Evolutionary conservation across 2,113 vertebrate genomes (phyloP), one percentile per base, ranked within the genome.

Genomic region (Eretmochelys imbricata): DNA sequence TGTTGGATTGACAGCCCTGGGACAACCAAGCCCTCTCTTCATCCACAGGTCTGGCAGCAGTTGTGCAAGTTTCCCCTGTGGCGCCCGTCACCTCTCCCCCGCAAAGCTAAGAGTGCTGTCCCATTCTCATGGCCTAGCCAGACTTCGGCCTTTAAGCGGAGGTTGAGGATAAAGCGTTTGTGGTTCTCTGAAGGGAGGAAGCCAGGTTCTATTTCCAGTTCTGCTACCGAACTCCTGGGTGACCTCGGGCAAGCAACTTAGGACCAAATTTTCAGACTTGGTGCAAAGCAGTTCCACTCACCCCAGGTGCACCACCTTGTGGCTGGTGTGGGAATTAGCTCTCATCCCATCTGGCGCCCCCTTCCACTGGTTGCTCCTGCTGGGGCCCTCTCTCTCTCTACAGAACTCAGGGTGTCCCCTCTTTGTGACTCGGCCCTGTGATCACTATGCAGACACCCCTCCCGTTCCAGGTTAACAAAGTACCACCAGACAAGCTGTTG

Each of bases 11-110:
- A 16, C 12, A 35, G 59, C 59, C 59, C 29, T 16, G 3, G 16
- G 62, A 25, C 38, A 75, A 75, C 14, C 38, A 3, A 75, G 38
- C 19, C 22, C n/a, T 42, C 69, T 42, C 38, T 42, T 5, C n/a
- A 69, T n/a, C 16, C 65, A 62, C 29, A 69, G 6, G 6, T 4
- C 3, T 13, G 8, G 5, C 25, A 82, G 8, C 31, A 31, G 50
- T 6, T 5, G 35, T n/a, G n/a, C 48, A 11, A 3, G 7, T 54
- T 79, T 4, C 2, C 24, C 7, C 4, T n/a, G 3, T 2, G 35
- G 46, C 53, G 35, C 17, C 27, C 6, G 5, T 29, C 3, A 4
- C 65, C 2, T 2, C 57, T 62, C 3, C 59, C 20, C 20, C 1
- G 5, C 16, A 75, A 24, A 42, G 38, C 5, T 75, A 24, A 12